A percentile compares a stretch with the other conserved stretches of the same genome.
Evolutionary conservation across 2,113 vertebrate species (phyloP).

Genomic region (Misgurnus mizolepis): DNA sequence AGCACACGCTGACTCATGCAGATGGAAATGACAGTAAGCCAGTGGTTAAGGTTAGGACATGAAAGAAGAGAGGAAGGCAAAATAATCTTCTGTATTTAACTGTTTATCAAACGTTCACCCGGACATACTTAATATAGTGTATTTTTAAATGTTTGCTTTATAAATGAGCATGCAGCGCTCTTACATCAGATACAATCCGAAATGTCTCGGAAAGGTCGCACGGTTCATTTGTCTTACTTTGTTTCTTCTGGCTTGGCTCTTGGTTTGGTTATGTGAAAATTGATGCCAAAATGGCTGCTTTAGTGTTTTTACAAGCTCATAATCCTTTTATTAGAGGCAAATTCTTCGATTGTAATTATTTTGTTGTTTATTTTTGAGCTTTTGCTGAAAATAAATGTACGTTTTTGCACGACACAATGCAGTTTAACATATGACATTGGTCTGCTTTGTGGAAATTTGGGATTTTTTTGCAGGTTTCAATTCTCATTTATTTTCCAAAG

Average conservation of each 20-base stretch:
- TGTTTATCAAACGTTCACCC: not conserved
- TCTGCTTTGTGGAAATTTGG: not conserved
- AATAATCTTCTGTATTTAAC: not conserved
- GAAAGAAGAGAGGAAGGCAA: constrained; percentile 7
- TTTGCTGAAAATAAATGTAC: constrained; percentile 8
- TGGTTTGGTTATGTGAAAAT: constrained; percentile 1
- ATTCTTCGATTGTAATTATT: not conserved
- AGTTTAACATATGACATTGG: constrained; percentile 18
- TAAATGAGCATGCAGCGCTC: not conserved
- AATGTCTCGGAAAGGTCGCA: constrained; percentile 32
- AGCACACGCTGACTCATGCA: constrained; percentile 34
- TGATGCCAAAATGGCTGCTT: constrained; percentile 2
- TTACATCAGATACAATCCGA: not conserved
- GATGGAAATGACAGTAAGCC: constrained; percentile 15
- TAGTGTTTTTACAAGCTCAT: constrained; percentile 23
- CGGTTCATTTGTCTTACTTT: constrained; percentile 1
- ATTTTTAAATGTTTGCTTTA: constrained; percentile 41
- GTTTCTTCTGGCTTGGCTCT: constrained; percentile 22
- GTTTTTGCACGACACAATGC: not conserved
- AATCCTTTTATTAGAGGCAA: constrained; percentile 22
- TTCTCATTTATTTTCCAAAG: constrained; percentile 40
- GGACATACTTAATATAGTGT: not conserved
- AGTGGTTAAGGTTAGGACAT: constrained; percentile 32
- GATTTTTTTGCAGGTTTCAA: not conserved
- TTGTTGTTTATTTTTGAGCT: constrained; percentile 1